phyloP scores from a whole-genome alignment of 2,113 vertebrate species.

The Cavia porcellus region DNA sequence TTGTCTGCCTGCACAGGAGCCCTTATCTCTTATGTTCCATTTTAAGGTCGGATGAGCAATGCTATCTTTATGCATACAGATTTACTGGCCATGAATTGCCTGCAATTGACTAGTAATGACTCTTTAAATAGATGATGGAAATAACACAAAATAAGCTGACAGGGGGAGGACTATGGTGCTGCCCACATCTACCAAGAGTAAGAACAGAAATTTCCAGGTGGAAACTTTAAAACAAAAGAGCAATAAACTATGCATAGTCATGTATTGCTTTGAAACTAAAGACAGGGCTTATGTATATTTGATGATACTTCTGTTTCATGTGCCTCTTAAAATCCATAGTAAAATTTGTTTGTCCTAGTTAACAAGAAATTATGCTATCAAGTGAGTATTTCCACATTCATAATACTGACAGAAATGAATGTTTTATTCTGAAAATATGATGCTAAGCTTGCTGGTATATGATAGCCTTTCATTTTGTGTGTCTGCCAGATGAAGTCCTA shows the following conservation, averaged over 20 bases:
- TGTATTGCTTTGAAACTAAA: background rate
- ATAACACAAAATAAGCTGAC: background rate
- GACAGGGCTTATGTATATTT: background rate
- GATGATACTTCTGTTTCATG: background rate
- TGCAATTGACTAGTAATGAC: conserved; percentile 15
- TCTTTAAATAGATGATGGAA: background rate
- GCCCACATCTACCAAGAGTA: background rate
- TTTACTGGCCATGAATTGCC: conserved; percentile 14
- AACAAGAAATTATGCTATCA: background rate
- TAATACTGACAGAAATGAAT: background rate
- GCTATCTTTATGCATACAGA: background rate
- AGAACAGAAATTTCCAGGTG: background rate
- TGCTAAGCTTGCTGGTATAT: background rate
- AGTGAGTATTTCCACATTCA: background rate
- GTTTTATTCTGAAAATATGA: conserved; percentile 7
- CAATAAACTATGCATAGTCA: fast-evolving
- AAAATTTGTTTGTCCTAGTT: background rate
- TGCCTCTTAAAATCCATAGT: background rate
- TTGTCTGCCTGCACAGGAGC: background rate
- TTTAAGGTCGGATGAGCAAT: conserved; percentile 41
- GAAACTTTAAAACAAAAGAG: background rate
- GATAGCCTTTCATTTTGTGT: background rate
- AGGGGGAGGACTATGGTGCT: background rate
- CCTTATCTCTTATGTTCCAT: background rate
- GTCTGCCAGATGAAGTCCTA: background rate